Conservation (phyloP, 2,113 vertebrate species). For the Peromyscus maniculatus region DNA sequence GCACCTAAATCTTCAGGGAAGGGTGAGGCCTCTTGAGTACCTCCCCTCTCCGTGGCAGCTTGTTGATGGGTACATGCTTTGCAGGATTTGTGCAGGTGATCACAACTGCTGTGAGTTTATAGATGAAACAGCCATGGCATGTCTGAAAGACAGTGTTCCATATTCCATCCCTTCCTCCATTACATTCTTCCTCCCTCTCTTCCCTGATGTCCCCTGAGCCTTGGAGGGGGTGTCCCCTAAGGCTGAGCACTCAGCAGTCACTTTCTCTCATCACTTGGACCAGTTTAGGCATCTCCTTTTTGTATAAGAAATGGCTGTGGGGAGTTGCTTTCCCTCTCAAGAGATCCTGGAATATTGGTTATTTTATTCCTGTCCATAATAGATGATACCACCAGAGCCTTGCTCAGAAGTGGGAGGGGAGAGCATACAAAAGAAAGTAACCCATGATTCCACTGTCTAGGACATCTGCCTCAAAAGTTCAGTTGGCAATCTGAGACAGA, state of each 20-base stretch:
- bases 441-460: too few relatives aligned
- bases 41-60: background rate
- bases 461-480: background rate
- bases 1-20: background rate
- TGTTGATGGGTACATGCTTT: background rate
- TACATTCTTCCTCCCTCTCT: background rate
- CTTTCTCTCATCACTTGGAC: background rate
- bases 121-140: background rate
- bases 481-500: background rate
- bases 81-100: background rate
- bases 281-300: background rate
- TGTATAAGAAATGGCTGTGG: background rate
- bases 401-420: background rate
- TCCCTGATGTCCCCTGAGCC: background rate
- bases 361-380: background rate
- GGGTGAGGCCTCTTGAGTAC: background rate
- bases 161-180: background rate
- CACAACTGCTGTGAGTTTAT: background rate
- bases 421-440: background rate
- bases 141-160: background rate
- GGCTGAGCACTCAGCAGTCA: background rate
- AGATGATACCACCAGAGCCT: background rate
- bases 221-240: background rate
- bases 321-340: background rate
- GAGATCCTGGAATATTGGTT: background rate